A percentile compares a stretch with the other conserved stretches of the same genome.
phyloP scores from a whole-genome alignment of 2,797 vertebrate genomes.

The Glyptemys insculpta region DNA sequence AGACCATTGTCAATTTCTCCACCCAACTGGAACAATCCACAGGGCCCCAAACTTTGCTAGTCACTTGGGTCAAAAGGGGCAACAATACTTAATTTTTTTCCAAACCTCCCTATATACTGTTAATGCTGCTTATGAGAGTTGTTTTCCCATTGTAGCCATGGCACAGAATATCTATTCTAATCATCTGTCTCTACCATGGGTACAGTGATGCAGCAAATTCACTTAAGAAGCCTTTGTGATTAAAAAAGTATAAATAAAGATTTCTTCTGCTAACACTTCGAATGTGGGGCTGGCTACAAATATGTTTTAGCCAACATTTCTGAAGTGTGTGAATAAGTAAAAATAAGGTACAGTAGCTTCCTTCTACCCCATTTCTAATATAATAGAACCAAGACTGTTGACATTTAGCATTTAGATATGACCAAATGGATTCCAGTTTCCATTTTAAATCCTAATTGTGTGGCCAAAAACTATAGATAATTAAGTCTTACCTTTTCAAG shows the following conservation, averaged over 20 bases:
- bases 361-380: not conserved
- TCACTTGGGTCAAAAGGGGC: not conserved
- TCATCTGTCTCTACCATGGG: not conserved
- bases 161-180: not conserved
- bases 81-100: not conserved
- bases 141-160: not conserved
- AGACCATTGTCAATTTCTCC: not conserved
- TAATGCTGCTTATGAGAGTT: not conserved
- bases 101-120: not conserved
- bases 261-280: not conserved
- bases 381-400: not conserved
- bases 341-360: not conserved
- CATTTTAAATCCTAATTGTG: not conserved
- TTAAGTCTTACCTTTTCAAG: constrained; percentile 83
- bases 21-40: not conserved
- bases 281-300: not conserved
- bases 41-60: not conserved
- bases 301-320: not conserved
- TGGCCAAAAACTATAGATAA: constrained; percentile 14
- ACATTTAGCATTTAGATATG: not conserved
- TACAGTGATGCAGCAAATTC: not conserved
- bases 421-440: not conserved
- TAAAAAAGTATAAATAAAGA: not conserved
- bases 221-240: not conserved
- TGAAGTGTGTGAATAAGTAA: not conserved